These are phyloP conservation scores for Diachasmimorpha longicaudata DNA, from an alignment of 1,140 invertebrate genomes.

Conservation along the genomic window DNA sequence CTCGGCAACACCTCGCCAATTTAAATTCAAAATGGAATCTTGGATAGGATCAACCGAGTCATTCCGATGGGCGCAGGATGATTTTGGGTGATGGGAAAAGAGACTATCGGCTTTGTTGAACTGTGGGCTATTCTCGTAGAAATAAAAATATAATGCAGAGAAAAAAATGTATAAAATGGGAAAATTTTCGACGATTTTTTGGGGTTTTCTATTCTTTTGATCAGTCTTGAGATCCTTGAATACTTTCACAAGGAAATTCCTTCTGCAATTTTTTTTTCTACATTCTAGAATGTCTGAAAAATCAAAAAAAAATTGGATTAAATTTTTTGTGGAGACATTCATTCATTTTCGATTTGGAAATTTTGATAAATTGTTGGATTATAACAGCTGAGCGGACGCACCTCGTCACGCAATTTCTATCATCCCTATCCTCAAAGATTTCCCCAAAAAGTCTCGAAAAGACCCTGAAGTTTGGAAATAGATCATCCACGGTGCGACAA, in stretches of 20 bases:
- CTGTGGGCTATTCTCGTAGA: not conserved
- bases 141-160: not conserved
- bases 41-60: slow-evolving; percentile 25
- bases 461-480: not conserved
- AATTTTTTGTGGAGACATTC: too few species aligned
- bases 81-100: slow-evolving; percentile 12
- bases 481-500: not conserved
- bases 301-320: too few species aligned
- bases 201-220: too few species aligned
- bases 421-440: slow-evolving; percentile 24
- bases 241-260: too few species aligned
- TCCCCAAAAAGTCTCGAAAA: slow-evolving; percentile 4
- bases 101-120: not conserved
- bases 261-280: too few species aligned
- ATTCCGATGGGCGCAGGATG: slow-evolving; percentile 16
- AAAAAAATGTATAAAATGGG: too few species aligned
- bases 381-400: slow-evolving; percentile 46
- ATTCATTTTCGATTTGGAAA: not conserved
- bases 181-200: too few species aligned
- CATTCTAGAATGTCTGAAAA: too few species aligned
- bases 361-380: not conserved
- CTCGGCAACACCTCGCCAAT: slow-evolving; percentile 30
- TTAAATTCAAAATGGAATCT: slow-evolving; percentile 33
- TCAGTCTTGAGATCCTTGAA: too few species aligned
- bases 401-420: slow-evolving; percentile 39